Conservation (phyloP, 2,113 vertebrate genomes). For the Passer domesticus region DNA sequence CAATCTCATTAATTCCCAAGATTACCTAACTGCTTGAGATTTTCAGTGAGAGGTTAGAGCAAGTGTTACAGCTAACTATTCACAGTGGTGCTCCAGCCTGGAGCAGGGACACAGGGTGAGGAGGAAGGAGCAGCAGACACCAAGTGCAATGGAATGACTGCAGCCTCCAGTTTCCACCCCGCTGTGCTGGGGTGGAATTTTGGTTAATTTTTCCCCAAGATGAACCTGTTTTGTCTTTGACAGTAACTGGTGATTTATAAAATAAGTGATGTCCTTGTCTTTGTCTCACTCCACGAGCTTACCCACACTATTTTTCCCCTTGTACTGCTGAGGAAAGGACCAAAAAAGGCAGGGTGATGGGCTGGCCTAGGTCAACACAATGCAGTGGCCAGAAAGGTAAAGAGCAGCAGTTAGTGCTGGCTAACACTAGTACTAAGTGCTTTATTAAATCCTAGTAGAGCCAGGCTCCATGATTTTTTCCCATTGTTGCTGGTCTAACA, state of each 20-base stretch:
- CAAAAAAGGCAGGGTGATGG: background rate
- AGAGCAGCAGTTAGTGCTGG: background rate
- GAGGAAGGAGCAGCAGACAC: background rate
- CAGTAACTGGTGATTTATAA: background rate
- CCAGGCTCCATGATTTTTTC: background rate
- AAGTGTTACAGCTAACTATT: background rate
- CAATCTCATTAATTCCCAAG: background rate
- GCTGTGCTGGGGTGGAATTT: background rate
- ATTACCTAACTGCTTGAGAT: background rate
- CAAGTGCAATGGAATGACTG: background rate
- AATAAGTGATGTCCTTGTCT: background rate
- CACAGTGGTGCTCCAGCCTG: background rate
- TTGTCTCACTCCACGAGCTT: background rate
- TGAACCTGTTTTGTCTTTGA: background rate
- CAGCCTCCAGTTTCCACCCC: fast-evolving
- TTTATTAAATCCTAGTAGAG: background rate
- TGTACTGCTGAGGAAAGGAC: background rate
- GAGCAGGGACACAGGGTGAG: background rate
- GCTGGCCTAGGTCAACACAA: background rate
- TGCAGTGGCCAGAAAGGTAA: background rate
- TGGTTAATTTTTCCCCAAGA: background rate
- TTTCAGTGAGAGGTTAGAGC: background rate
- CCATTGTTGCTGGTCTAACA: background rate
- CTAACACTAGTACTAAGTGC: background rate
- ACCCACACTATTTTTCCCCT: background rate